Base-by-base conservation (phyloP, 1,140 invertebrate species). In the Megalonaias nervosa region DNA sequence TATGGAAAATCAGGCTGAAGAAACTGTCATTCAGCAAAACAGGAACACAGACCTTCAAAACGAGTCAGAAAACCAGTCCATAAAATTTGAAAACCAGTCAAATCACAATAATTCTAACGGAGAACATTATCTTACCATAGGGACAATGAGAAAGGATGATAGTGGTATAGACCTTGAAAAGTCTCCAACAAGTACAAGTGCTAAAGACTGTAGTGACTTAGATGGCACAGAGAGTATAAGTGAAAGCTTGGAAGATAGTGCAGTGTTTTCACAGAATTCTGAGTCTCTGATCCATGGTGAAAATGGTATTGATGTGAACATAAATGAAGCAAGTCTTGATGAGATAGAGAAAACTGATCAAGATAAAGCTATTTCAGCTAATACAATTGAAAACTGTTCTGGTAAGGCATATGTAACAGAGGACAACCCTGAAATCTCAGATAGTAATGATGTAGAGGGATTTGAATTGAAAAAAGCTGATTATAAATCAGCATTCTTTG, bases 91-190 rank as follows among this genome's bases (percentile, higher is more conserved):
- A 48, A 48, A 11, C 38, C 38, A 48, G 9, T 48, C 38, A 48
- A 48, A 48, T 48, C 38, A 48, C 38, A 48, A 48, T 48, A 48
- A 48, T 48, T 48, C 38, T 48, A 48, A 48, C 11, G 38, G 6
- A 48, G 38, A 48, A 6, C 38, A 48, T 48, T 48, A 48, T 48
- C 38, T 48, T 48, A 11, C 38, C 38, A 6, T 48, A 48, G 38
- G 38, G 38, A 48, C 38, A 48, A 75, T 91, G 74, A 90, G 89
- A 75, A 91, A 90, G 79, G 85, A 87, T 74, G 88, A 90, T 78
- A 91, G 87, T 81, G 90, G 87, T 56, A 89, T 89, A 61, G 86
- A 86, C 56, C 75, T 87, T 60, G 88, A 91, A 75, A 88, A 82
- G 74, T 89, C 85, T 48, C 82, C 86, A 15, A 77, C 74, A 17